phyloP scores from a whole-genome alignment of 2,888 invertebrate species.

The Drosophila villosipedis region DNA sequence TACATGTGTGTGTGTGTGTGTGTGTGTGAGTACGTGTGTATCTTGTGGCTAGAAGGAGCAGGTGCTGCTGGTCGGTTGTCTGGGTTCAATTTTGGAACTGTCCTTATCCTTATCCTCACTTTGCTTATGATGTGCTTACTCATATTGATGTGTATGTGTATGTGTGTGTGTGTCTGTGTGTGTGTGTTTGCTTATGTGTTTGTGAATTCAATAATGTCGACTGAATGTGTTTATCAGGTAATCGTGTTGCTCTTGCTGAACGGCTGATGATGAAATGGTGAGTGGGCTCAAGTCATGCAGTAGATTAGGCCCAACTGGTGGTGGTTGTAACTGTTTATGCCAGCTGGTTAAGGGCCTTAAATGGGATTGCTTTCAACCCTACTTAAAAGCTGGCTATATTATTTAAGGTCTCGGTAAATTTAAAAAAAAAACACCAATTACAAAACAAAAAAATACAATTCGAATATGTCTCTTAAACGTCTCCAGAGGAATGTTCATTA shows the following conservation, averaged over 20 bases:
- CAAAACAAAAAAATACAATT: neutral
- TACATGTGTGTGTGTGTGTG: conserved; percentile 19
- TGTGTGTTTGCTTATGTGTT: conserved; percentile 8
- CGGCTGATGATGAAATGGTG: conserved; percentile 27
- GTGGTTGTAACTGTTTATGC: conserved; percentile 4
- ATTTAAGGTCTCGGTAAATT: neutral
- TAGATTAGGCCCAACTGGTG: conserved; percentile 24
- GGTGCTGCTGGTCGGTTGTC: conserved; percentile 55
- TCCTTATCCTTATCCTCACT: conserved; percentile 26
- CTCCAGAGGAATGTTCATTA: conserved; percentile 7
- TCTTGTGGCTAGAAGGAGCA: conserved; percentile 52
- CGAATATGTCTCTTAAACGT: conserved; percentile 7
- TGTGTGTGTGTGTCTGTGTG: neutral
- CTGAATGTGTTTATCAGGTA: conserved; percentile 60
- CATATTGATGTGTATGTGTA: conserved; percentile 15
- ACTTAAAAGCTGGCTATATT: neutral
- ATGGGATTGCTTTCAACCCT: conserved; percentile 17
- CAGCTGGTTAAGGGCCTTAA: conserved; percentile 14
- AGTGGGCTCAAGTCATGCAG: conserved; percentile 21
- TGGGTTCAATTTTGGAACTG: conserved; percentile 29
- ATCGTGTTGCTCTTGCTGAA: conserved; percentile 27
- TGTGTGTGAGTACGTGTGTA: conserved; percentile 10
- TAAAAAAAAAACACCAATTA: conserved; percentile 1
- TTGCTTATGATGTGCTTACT: conserved; percentile 28
- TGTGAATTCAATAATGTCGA: conserved; percentile 56